phyloP scores from a whole-genome alignment of 2,113 vertebrate genomes.

The Progne subis region DNA sequence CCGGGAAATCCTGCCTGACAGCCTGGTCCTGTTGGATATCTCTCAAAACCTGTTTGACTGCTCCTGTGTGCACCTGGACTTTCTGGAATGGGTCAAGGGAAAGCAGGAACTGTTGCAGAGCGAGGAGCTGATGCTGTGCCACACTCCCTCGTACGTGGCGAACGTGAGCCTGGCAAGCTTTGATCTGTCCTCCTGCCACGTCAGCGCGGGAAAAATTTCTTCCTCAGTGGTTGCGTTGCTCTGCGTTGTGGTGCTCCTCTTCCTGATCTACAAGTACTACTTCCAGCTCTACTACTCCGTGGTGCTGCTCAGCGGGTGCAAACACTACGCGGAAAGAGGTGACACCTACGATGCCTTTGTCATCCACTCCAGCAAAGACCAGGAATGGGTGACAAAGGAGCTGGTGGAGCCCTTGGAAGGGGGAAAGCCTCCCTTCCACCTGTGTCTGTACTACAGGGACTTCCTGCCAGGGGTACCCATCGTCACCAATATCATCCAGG shows the following conservation, averaged over 20 bases:
- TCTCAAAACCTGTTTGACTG: conserved; percentile 74
- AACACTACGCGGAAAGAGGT: conserved; percentile 37
- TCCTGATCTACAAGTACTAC: conserved; percentile 76
- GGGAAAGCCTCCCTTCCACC: conserved; percentile 68
- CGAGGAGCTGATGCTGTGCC: conserved; percentile 60
- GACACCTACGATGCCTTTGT: conserved; percentile 79
- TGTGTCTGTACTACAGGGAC: conserved; percentile 79
- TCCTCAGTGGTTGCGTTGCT: not conserved
- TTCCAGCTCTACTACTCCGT: conserved; percentile 68
- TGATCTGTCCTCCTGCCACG: conserved; percentile 51
- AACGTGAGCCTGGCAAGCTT: conserved; percentile 22
- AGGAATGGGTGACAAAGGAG: conserved; percentile 78
- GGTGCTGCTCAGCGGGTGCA: conserved; percentile 71
- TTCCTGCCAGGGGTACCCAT: conserved; percentile 78
- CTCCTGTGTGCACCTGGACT: conserved; percentile 62
- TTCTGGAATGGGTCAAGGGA: conserved; percentile 72
- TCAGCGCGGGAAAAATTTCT: not conserved
- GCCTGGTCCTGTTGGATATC: conserved; percentile 61
- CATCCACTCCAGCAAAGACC: conserved; percentile 81
- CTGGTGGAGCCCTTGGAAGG: conserved; percentile 78
- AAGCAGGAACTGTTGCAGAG: conserved; percentile 40
- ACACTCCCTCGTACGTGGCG: not conserved
- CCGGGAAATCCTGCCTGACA: conserved; percentile 46
- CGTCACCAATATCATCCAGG: conserved; percentile 78
- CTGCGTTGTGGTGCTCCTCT: not conserved